Conservation (phyloP, 2,888 invertebrate genomes). For the Cheiracanthium punctorium region DNA sequence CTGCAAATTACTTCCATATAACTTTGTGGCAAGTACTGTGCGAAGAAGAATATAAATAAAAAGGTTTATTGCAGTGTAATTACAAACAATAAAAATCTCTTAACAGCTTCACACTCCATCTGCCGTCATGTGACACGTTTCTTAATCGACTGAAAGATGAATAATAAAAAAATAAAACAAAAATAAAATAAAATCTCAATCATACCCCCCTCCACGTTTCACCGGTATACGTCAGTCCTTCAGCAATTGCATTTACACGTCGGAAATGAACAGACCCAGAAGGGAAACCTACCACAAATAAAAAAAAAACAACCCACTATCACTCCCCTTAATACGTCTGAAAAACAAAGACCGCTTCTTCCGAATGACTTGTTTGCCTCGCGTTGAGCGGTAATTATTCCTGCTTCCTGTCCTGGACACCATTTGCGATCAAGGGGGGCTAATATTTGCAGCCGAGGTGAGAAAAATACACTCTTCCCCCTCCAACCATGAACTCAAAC, state of each 20-base stretch:
- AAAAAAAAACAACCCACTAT: no score
- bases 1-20: background rate
- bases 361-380: slow-evolving; percentile 61
- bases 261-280: background rate
- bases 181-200: background rate
- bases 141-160: background rate
- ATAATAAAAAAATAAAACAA: background rate
- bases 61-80: background rate
- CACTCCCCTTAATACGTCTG: background rate
- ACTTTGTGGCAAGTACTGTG: background rate
- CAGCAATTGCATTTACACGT: background rate
- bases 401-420: slow-evolving; percentile 64
- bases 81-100: background rate
- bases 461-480: slow-evolving; percentile 57
- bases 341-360: slow-evolving; percentile 43
- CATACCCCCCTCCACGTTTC: background rate
- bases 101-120: background rate
- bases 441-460: slow-evolving; percentile 64
- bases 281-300: background rate
- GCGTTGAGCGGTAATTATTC: slow-evolving; percentile 44
- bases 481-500: slow-evolving; percentile 53
- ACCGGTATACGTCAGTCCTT: background rate
- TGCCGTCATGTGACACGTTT: slow-evolving; percentile 1
- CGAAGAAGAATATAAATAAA: no score
- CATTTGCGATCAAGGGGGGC: slow-evolving; percentile 40